These are phyloP conservation scores for Mesorhabditis belari DNA, from an alignment of 2,888 invertebrate species.

Conservation along the genomic window DNA sequence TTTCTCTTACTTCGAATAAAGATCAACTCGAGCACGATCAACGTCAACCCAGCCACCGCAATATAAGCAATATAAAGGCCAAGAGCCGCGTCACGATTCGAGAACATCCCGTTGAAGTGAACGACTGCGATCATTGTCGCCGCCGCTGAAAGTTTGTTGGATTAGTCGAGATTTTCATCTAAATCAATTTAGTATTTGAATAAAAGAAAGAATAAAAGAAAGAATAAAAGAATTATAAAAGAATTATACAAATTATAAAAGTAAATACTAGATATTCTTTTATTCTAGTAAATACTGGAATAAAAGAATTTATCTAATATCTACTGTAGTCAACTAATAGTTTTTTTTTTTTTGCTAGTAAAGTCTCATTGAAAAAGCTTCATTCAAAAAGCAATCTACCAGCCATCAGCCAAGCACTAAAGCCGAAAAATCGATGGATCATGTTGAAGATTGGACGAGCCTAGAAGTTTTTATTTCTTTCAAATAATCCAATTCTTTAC, in stretches of 20 bases:
- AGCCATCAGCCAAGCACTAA: conserved; percentile 21
- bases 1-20: conserved; percentile 6
- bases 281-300: no score
- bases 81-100: conserved; percentile 21
- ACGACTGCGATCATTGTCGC: conserved; percentile 27
- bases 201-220: no score
- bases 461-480: no score
- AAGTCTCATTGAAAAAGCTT: no score
- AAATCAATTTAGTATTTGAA: no score
- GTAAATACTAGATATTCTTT: no score
- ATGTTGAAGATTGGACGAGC: conserved; percentile 25
- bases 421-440: conserved; percentile 30
- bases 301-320: no score
- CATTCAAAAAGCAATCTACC: conserved; percentile 4
- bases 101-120: conserved; percentile 26
- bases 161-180: neutral
- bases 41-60: conserved; percentile 13
- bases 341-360: no score
- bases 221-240: no score
- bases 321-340: no score
- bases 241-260: no score
- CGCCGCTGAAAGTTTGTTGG: conserved; percentile 9
- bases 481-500: no score
- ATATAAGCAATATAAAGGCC: conserved; percentile 33
- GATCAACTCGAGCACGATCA: conserved; percentile 21